These are phyloP conservation scores for Saguinus imperator DNA, from an alignment of 2,113 vertebrate species.

Conservation along the genomic window DNA sequence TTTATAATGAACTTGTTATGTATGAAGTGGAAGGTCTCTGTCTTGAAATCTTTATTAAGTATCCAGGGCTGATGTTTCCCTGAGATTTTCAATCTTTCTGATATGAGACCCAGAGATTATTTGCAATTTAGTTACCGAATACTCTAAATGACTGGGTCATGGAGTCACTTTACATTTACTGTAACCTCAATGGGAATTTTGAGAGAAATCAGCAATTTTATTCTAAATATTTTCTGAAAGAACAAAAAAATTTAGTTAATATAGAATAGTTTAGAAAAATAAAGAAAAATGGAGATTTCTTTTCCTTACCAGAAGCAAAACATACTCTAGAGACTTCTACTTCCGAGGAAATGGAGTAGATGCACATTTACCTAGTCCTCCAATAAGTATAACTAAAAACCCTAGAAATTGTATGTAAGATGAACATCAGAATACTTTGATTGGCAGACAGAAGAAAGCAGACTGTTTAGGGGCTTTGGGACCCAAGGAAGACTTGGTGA, in stretches of 20 bases:
- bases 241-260: background rate
- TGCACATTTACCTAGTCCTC: background rate
- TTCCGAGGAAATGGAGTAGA: background rate
- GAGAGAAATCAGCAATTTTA: background rate
- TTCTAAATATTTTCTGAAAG: background rate
- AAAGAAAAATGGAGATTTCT: background rate
- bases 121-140: background rate
- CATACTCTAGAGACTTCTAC: background rate
- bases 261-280: background rate
- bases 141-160: background rate
- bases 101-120: background rate
- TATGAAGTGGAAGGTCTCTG: background rate
- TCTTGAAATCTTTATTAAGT: background rate
- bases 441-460: background rate
- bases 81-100: background rate
- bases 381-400: background rate
- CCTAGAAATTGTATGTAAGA: background rate
- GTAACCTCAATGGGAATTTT: background rate
- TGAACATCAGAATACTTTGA: background rate
- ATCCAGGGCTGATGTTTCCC: background rate
- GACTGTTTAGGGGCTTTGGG: background rate
- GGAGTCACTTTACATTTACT: background rate
- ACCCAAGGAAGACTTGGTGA: background rate
- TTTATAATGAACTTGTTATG: background rate
- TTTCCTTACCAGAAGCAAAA: background rate